A percentile compares a stretch with the other conserved stretches of the same genome.
Evolutionary conservation across 2,888 invertebrate genomes (phyloP).

Genomic region (Hypselothyrea guttata): DNA sequence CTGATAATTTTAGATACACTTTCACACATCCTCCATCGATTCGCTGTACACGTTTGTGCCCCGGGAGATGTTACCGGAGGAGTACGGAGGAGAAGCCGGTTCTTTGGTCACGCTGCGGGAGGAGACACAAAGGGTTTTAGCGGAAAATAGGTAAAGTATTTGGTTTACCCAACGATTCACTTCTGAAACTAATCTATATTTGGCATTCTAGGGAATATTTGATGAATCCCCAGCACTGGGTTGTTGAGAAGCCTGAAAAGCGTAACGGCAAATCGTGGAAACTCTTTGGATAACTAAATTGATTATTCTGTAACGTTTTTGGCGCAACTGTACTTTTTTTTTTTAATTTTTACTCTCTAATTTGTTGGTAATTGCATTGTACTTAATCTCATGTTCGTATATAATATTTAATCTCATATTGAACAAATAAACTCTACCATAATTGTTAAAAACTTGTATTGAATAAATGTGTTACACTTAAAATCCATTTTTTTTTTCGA

Average conservation of each 20-base stretch:
- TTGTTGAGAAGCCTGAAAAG: slow-evolving; percentile 82
- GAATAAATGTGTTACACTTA: too few relatives aligned
- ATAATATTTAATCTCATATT: slow-evolving; percentile 23
- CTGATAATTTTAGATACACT: slow-evolving; percentile 85
- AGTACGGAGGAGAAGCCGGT: slow-evolving; percentile 76
- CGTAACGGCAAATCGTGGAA: slow-evolving; percentile 54
- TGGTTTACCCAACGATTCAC: too few relatives aligned
- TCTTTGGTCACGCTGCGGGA: slow-evolving; percentile 83
- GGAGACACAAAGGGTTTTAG: slow-evolving; percentile 84
- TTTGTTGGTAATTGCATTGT: slow-evolving; percentile 3
- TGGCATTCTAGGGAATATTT: slow-evolving; percentile 84
- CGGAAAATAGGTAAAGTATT: slow-evolving; percentile 84
- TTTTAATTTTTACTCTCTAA: slow-evolving; percentile 11
- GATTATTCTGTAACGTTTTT: background rate
- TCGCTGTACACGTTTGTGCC: slow-evolving; percentile 86
- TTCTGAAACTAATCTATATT: background rate
- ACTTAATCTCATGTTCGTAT: slow-evolving; percentile 12
- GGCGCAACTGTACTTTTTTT: slow-evolving; percentile 5
- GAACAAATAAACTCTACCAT: too few relatives aligned
- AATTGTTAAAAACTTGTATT: too few relatives aligned
- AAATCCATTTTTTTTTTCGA: background rate
- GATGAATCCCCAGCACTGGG: slow-evolving; percentile 85
- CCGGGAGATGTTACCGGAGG: slow-evolving; percentile 69
- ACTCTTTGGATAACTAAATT: slow-evolving; percentile 45
- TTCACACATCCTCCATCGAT: slow-evolving; percentile 86